Evolutionary conservation across 2,797 vertebrate genomes (phyloP).

Genomic region (Echiichthys vipera): DNA sequence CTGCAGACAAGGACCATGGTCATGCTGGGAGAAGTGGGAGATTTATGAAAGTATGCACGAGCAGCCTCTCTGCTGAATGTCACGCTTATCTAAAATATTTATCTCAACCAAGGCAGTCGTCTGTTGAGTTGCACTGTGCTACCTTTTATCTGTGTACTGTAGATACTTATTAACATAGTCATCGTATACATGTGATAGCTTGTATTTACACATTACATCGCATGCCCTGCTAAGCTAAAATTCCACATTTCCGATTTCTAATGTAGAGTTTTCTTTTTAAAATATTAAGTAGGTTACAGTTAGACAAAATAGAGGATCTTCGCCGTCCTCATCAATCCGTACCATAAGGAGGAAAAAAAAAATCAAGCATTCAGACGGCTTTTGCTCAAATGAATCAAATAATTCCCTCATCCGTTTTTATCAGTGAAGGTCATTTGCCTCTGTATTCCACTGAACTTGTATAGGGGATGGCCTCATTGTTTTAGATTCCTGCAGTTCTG

Average conservation of each 20-base stretch:
- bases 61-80: slow-evolving; percentile 38
- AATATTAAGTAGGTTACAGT: not conserved
- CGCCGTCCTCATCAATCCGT: not conserved
- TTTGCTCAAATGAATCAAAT: not conserved
- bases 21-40: slow-evolving; percentile 35
- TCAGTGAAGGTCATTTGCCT: slow-evolving; percentile 35
- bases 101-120: slow-evolving; percentile 24
- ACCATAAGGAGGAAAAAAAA: not conserved
- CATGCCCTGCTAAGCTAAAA: not conserved
- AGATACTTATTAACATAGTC: not conserved
- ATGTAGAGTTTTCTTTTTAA: not conserved
- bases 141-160: slow-evolving; percentile 13
- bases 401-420: slow-evolving; percentile 16
- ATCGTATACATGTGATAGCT: not conserved
- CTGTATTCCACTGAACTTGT: slow-evolving; percentile 16
- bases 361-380: not conserved
- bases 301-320: not conserved
- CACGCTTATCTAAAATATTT: slow-evolving; percentile 46
- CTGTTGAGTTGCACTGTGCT: slow-evolving; percentile 18
- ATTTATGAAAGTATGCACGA: slow-evolving; percentile 42
- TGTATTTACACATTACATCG: not conserved
- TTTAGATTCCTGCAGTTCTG: slow-evolving; percentile 63
- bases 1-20: slow-evolving; percentile 32
- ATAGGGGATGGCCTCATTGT: slow-evolving; percentile 41
- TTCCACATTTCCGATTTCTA: not conserved